Evolutionary conservation across 1,140 invertebrate genomes (phyloP).

Genomic region (Brachionus plicatilis): DNA sequence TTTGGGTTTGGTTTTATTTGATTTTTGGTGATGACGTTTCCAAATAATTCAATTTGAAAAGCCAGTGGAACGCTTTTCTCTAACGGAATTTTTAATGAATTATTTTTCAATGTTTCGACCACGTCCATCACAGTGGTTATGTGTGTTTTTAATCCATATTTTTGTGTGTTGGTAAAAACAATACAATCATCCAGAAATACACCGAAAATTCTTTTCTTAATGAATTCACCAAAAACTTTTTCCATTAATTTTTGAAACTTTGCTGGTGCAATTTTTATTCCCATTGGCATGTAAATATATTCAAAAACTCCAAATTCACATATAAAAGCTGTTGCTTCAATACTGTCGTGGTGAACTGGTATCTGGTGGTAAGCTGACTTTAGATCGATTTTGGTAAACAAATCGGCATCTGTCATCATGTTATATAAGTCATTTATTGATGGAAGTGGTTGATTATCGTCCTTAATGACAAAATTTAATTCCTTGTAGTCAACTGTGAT

Average conservation of each 20-base stretch:
- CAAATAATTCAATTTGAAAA: not conserved
- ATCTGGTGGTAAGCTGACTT: not conserved
- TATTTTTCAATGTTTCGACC: not conserved
- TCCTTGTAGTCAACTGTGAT: slow-evolving; percentile 3
- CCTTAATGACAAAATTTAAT: not conserved
- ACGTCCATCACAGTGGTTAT: not conserved
- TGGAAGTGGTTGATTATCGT: not conserved
- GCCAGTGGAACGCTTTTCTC: not conserved
- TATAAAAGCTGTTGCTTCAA: not conserved
- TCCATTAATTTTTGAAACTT: not conserved
- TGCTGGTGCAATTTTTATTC: not conserved
- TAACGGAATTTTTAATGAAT: not conserved
- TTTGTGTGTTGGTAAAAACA: slow-evolving; percentile 8
- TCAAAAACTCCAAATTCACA: not conserved
- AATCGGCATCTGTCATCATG: slow-evolving; percentile 17
- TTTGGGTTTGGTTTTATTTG: not conserved
- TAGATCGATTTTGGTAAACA: not conserved
- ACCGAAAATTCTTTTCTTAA: not conserved
- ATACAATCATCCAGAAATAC: not conserved
- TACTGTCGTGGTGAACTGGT: not conserved
- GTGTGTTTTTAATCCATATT: slow-evolving; percentile 14
- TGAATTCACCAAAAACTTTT: not conserved
- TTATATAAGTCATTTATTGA: not conserved
- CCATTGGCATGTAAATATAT: not conserved
- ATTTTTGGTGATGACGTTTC: not conserved